Percentiles rank a stretch among this genome's conserved stretches.
phyloP scores from a whole-genome alignment of 2,888 invertebrate genomes.

The Hedya salicella region DNA sequence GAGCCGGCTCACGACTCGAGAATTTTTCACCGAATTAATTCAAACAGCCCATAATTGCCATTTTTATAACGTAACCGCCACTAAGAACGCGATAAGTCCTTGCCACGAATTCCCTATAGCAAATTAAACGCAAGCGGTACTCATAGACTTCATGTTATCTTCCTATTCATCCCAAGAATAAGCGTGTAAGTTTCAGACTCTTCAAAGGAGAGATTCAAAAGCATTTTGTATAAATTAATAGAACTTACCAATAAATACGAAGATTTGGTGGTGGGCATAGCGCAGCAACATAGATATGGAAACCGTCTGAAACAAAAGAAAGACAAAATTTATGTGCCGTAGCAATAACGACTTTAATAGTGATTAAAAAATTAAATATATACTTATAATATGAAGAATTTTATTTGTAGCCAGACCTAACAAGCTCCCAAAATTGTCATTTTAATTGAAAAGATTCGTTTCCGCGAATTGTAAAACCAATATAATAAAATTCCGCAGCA shows the following conservation, averaged over 20 bases:
- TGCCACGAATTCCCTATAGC: background rate
- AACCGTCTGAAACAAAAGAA: slow-evolving; percentile 92
- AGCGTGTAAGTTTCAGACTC: background rate
- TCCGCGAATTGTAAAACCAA: slow-evolving; percentile 44
- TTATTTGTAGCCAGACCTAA: background rate
- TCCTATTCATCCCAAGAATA: too few relatives aligned
- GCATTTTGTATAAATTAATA: slow-evolving; percentile 15
- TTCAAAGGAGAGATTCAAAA: background rate
- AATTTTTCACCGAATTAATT: slow-evolving; percentile 73
- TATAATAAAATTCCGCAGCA: slow-evolving; percentile 24
- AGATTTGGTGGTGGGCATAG: slow-evolving; percentile 99
- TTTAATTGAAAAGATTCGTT: slow-evolving; percentile 16
- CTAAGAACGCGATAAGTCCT: slow-evolving; percentile 23
- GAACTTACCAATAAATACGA: slow-evolving; percentile 98
- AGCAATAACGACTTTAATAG: background rate
- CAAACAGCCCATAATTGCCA: slow-evolving; percentile 65
- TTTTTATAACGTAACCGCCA: slow-evolving; percentile 29
- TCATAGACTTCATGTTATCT: background rate
- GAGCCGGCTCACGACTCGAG: slow-evolving; percentile 74
- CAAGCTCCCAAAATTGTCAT: background rate
- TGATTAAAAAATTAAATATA: background rate
- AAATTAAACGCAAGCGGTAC: background rate
- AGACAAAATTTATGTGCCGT: too few relatives aligned
- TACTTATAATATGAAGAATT: background rate
- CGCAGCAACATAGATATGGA: slow-evolving; percentile 98